Conservation (phyloP, 2,888 invertebrate species). For the Unio delphinus region DNA sequence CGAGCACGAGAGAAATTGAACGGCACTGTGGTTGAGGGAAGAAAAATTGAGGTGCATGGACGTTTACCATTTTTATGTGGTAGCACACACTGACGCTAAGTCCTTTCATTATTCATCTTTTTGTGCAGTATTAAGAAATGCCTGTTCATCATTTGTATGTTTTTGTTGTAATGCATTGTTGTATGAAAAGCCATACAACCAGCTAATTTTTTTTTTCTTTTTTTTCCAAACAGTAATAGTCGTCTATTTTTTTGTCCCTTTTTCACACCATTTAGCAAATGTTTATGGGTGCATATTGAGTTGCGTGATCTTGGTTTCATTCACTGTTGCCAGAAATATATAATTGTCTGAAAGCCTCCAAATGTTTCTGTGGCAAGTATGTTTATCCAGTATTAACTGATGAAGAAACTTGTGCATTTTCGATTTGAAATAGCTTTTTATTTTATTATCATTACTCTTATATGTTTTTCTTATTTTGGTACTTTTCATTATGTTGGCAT, state of each 20-base stretch:
- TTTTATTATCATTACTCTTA: constrained; percentile 35
- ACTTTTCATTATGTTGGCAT: constrained; percentile 50
- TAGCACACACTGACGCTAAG: constrained; percentile 61
- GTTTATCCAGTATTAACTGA: too few relatives aligned
- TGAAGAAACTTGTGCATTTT: constrained; percentile 40
- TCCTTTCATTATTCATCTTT: constrained; percentile 49
- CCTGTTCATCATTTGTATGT: constrained; percentile 51
- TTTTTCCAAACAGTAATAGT: constrained; percentile 28
- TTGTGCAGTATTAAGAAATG: constrained; percentile 69
- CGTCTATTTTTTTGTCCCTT: constrained; percentile 32
- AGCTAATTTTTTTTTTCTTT: constrained; percentile 32
- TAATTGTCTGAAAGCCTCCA: too few relatives aligned
- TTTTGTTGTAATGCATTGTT: constrained; percentile 46
- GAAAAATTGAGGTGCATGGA: constrained; percentile 97
- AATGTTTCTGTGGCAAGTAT: too few relatives aligned
- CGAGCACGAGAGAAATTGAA: constrained; percentile 99
- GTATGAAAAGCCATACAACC: constrained; percentile 34
- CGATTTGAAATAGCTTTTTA: constrained; percentile 41
- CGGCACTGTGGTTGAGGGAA: constrained; percentile 99
- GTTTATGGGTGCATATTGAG: constrained; percentile 42
- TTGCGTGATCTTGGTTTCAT: constrained; percentile 10
- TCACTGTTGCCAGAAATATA: too few relatives aligned
- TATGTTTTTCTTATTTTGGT: constrained; percentile 19
- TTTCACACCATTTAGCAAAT: constrained; percentile 33
- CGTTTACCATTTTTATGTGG: constrained; percentile 67